Evolutionary conservation across 1,140 invertebrate species (phyloP), one percentile per base, ranked within the genome.

Genomic region (Arctopsyche grandis): DNA sequence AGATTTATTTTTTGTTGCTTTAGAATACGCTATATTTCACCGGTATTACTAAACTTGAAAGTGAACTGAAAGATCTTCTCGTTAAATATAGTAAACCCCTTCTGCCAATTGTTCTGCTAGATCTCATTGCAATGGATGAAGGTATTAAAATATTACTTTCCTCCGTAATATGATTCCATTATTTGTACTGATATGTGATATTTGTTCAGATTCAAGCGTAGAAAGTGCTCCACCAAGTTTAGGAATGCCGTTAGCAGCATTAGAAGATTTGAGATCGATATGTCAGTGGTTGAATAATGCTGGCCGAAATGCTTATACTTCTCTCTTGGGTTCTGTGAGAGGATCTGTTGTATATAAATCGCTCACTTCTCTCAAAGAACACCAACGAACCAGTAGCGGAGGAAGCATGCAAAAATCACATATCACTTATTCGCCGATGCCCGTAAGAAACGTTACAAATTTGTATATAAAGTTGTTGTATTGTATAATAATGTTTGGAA

Each of bases 21-120:
- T 90, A 95, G 93, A 91, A 90, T 66, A 89, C 91, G 24, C 86
- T 95, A 46, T 95, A 92, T 85, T 92, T 93, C 84, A 90, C 91
- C 84, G 94, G 94, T 38, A 92, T 92, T 78, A 89, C 93, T 81
- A 91, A 92, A 77, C 86, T 99, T 24, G 95, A 96, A 83, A 91
- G 91, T 81, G 96, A 98, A 84, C 98, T 98, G 86, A 93, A 95
- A 83, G 94, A 95, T 83, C 89, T 97, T 69, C 87, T 99, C 12
- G 92, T 92, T 74, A 92, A 95, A 78, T 93, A 98, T 87, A 97
- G 96, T 83, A 93, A 94, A 83, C 95, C 96, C 4, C 88, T 98
- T 38, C 92, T 96, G 29, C 93, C 97, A 0, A 93, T 97, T 5
- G 91, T 93, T 69, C 89, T 99, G 22, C 86, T 98, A 83, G 96